Evolutionary conservation across 2,888 invertebrate species (phyloP).

Genomic region (Protonemura montana): DNA sequence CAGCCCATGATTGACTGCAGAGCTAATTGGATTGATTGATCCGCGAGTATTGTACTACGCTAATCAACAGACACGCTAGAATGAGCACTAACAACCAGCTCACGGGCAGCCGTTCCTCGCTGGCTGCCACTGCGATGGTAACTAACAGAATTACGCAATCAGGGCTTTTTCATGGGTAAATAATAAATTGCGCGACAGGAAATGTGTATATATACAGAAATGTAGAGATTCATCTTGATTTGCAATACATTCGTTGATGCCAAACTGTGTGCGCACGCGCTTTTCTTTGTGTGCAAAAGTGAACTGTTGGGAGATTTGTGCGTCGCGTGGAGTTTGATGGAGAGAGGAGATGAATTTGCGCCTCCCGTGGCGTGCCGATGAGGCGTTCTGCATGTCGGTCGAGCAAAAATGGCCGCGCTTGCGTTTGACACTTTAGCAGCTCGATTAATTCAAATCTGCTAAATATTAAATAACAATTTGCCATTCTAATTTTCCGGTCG

Average conservation of each 20-base stretch:
- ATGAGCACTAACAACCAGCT: slow-evolving; percentile 38
- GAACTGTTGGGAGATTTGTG: not conserved
- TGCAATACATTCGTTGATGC: not conserved
- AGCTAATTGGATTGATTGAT: slow-evolving; percentile 49
- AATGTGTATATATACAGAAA: not conserved
- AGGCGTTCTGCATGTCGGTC: not conserved
- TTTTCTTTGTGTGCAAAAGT: not conserved
- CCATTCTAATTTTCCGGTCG: slow-evolving; percentile 34
- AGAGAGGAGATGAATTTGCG: not conserved
- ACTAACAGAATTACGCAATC: slow-evolving; percentile 5
- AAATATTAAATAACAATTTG: slow-evolving; percentile 28
- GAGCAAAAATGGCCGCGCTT: not conserved
- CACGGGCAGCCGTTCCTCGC: slow-evolving; percentile 25
- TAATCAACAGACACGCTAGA: slow-evolving; percentile 45
- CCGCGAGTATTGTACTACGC: slow-evolving; percentile 45
- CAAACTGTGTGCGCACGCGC: not conserved
- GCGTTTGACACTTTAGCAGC: not conserved
- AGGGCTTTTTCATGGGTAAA: not conserved
- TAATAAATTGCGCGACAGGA: not conserved
- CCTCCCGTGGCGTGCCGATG: not conserved
- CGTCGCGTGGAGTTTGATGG: not conserved
- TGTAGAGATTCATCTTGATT: not conserved
- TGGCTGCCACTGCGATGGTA: not conserved
- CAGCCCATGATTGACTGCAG: slow-evolving; percentile 48
- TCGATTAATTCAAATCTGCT: slow-evolving; percentile 13